These are phyloP conservation scores for Apostichopus leukothele DNA, from an alignment of 53 echinoderm and acorn worm species.

Conservation along the genomic window DNA sequence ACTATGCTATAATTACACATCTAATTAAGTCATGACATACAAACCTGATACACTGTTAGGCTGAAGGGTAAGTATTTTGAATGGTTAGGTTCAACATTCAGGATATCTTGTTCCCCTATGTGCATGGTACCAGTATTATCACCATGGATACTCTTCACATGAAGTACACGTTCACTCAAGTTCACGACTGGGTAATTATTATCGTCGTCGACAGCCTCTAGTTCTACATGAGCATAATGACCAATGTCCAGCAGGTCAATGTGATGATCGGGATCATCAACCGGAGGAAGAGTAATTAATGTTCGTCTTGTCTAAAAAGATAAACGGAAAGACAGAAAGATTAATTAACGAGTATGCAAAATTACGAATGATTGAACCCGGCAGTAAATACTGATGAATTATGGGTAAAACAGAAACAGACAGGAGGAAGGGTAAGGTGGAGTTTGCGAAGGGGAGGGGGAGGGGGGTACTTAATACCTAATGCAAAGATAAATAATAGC, in stretches of 20 bases:
- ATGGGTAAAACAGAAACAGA: too few relatives aligned
- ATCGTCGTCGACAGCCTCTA: conserved; percentile 72
- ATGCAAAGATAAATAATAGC: too few relatives aligned
- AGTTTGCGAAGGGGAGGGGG: too few relatives aligned
- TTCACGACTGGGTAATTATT: conserved; percentile 46
- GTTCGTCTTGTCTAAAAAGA: conserved; percentile 64
- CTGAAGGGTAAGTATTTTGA: conserved; percentile 64
- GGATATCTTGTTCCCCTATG: conserved; percentile 60
- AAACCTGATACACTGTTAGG: conserved; percentile 81
- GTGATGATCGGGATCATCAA: conserved; percentile 63
- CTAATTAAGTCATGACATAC: not conserved
- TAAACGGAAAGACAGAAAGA: not conserved
- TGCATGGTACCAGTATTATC: conserved; percentile 70
- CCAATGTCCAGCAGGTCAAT: conserved; percentile 83
- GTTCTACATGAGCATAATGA: conserved; percentile 70
- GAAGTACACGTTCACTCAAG: conserved; percentile 49
- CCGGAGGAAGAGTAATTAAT: conserved; percentile 69
- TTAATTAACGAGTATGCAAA: too few relatives aligned
- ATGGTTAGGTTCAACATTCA: conserved; percentile 55
- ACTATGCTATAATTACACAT: not conserved
- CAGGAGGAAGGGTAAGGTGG: too few relatives aligned
- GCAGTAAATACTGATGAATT: too few relatives aligned
- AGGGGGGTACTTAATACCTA: too few relatives aligned
- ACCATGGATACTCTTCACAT: conserved; percentile 59
- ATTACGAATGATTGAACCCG: too few relatives aligned